Conservation (phyloP, 1,140 invertebrate genomes). For the Arctopsyche grandis region DNA sequence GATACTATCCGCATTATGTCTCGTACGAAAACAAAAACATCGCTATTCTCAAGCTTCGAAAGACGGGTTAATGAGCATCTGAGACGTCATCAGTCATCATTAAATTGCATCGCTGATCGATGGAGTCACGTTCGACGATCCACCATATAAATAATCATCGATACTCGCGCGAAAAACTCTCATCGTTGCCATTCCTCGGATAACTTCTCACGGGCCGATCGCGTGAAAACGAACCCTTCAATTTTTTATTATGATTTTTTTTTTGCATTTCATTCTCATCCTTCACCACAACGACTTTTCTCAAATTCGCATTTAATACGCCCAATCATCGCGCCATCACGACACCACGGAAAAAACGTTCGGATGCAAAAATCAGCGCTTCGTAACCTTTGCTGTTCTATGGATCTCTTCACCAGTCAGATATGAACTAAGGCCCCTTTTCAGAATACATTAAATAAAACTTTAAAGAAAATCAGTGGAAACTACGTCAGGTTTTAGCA, state of each 20-base stretch:
- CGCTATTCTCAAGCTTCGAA: no score
- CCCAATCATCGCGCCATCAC: neutral
- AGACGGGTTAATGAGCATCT: no score
- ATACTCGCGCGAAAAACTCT: neutral
- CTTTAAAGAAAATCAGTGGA: no score
- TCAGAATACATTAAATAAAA: no score
- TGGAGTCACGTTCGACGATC: neutral
- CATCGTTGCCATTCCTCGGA: slow-evolving; percentile 18
- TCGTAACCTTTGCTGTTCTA: no score
- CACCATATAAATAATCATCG: slow-evolving; percentile 8
- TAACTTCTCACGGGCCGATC: slow-evolving; percentile 34
- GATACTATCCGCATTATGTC: no score
- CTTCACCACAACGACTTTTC: neutral
- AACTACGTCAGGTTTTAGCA: no score
- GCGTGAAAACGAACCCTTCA: slow-evolving; percentile 21
- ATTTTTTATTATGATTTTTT: slow-evolving; percentile 4
- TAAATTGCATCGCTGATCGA: neutral
- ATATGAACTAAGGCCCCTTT: no score
- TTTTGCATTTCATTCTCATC: no score
- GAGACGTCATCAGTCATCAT: neutral
- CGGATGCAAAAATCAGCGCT: neutral
- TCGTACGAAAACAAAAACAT: no score
- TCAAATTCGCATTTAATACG: slow-evolving; percentile 28
- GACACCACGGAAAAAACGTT: neutral
- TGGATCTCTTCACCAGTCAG: no score